Base-by-base conservation (phyloP, 2,888 invertebrate species). In the Campoplex nolae region DNA sequence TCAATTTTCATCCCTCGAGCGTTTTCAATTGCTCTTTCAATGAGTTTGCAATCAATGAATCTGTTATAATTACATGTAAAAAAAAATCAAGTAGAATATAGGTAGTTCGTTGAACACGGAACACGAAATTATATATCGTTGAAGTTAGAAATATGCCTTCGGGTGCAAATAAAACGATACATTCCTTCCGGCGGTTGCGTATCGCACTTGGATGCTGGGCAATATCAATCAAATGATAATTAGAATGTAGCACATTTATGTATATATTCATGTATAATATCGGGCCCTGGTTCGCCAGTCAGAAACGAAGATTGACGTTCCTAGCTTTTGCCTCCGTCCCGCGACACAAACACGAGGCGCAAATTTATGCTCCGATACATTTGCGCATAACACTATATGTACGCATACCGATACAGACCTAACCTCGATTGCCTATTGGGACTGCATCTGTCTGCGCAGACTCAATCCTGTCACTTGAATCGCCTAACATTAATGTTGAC, bases 401-500 rank as follows among this genome's bases (percentile, higher is more conserved):
- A 23, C 16, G 8, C 11, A 51, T 32, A 28, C 18, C 18, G 35
- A 16, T 32, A 54, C 51, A 32, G 28, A 11, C 7, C 6, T 8
- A 6, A 23, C 32, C 28, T 23, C 9, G 42, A 23, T 9, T 58
- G 58, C 58, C 23, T 48, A 18, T 48, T n/a, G 32, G 28, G 48
- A 32, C 54, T 51, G 54, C 35, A 32, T 65, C 32, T 35, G 51
- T 67, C 9, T 68, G 78, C 28, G 70, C 82, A 51, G 65, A 71
- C 76, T 77, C 71, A 62, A 84, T 75, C 75, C 74, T 80, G 89
- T 86, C 86, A 83, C 82, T 87, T 84, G 84, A 88, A 89, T 90
- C 86, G 84, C 85, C 85, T 89, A 84, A 77, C 84, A 84, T 83
- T 75, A 88, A 87, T 87, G 82, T 79, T 78, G 67, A 82, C 70